Evolutionary conservation across 2,888 invertebrate species (phyloP), one percentile per base, ranked within the genome.

Genomic region (Eutolmus rufibarbis): DNA sequence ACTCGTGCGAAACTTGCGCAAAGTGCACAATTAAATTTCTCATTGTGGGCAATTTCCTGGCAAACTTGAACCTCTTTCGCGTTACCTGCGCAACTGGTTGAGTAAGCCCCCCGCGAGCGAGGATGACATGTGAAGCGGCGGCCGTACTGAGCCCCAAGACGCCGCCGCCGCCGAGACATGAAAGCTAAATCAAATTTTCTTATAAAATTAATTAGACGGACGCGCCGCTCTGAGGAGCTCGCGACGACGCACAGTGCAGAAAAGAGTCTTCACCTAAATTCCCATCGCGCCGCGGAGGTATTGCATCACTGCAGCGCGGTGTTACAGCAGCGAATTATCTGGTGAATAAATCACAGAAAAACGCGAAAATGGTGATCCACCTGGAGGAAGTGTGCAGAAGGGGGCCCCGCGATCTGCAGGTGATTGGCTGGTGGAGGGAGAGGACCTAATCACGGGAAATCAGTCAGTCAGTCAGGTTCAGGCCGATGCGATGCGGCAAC

Each of bases 51-150:
- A 88, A 84, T 56, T 88, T 88, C 88, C 89, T 89, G 90, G 90
- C 89, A 90, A 90, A 84, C 81, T 77, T 87, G 46, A 89, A 88
- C 88, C 87, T 88, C 88, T 88, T 88, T 86, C 79, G 43, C 43
- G 43, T 74, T 57, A 78, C 66, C 76, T 86, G 86, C 46, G 86
- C 51, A 86, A 86, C 85, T 40, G 84, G 84, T 84, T 84, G 51
- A 74, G 84, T 84, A 84, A 84, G 51, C 23, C 46, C 57, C 84
- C 37, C 74, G 43, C 14, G 74, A 37, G 28, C 34, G 84, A 84
- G 66, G 84, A 84, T 84, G 84, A 84, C 84, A 84, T 84, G 84
- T 57, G 74, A 84, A 84, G 40, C 40, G 66, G 40, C 40, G 19
- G 81, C 31, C 56, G 46, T 5, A 28, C 23, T 3, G 43, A 12